phyloP scores from a whole-genome alignment of 2,113 vertebrate species.

The Craseonycteris thonglongyai region DNA sequence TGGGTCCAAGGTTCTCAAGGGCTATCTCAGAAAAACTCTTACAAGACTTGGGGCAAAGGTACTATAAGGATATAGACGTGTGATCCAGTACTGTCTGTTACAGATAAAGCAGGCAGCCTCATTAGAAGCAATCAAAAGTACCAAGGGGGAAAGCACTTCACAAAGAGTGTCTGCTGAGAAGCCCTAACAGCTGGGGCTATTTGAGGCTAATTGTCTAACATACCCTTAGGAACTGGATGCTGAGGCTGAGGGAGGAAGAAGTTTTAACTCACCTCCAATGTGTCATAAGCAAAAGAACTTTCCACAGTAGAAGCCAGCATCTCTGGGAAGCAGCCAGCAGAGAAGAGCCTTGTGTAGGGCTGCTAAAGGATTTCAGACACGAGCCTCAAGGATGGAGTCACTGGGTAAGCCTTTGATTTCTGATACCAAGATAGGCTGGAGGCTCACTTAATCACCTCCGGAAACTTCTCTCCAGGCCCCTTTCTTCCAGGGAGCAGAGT shows the following conservation, averaged over 20 bases:
- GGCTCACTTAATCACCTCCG: not conserved
- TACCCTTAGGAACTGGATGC: constrained; percentile 25
- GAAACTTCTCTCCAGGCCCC: not conserved
- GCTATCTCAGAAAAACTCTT: not conserved
- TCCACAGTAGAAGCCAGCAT: not conserved
- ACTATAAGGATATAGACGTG: not conserved
- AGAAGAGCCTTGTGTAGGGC: not conserved
- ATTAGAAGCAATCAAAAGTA: constrained; percentile 49
- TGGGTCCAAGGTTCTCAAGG: not conserved
- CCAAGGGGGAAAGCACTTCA: constrained; percentile 32
- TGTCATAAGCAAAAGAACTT: constrained; percentile 14
- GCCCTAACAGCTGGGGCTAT: constrained; percentile 31
- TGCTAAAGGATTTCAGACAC: not conserved
- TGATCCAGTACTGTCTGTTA: not conserved
- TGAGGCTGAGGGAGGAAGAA: not conserved
- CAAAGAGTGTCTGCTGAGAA: not conserved
- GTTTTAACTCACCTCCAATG: constrained; percentile 36
- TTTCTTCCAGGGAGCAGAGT: not conserved
- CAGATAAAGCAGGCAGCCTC: constrained; percentile 28
- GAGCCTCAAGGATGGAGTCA: not conserved
- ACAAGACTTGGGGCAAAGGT: not conserved
- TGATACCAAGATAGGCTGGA: not conserved
- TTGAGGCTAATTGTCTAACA: constrained; percentile 44
- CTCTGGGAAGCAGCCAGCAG: not conserved
- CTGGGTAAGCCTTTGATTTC: not conserved